Evolutionary conservation across 2,888 invertebrate genomes (phyloP).

Genomic region (Macropis europaea): DNA sequence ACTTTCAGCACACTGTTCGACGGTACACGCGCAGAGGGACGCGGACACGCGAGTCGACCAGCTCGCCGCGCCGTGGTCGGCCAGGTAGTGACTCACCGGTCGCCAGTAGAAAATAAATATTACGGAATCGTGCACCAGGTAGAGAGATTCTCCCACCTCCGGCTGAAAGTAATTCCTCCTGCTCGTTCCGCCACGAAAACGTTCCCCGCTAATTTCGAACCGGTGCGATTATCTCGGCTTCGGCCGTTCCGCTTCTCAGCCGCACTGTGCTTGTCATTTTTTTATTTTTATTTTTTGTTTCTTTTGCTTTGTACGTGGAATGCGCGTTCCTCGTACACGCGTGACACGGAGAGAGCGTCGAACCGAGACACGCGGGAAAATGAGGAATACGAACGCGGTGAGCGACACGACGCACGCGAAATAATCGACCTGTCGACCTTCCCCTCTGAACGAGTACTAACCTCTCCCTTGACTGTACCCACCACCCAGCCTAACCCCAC

Average conservation of each 20-base stretch:
- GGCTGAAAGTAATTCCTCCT: constrained; percentile 61
- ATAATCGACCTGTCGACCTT: constrained; percentile 65
- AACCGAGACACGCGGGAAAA: not conserved
- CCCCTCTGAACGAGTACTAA: constrained; percentile 63
- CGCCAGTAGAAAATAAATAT: constrained; percentile 73
- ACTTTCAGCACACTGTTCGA: constrained; percentile 24
- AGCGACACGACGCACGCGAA: constrained; percentile 3
- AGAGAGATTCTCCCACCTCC: constrained; percentile 56
- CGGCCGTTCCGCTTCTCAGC: not conserved
- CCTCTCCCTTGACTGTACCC: constrained; percentile 54
- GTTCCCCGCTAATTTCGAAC: constrained; percentile 39
- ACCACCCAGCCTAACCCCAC: constrained; percentile 51
- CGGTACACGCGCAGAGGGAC: constrained; percentile 26
- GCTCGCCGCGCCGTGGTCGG: constrained; percentile 61
- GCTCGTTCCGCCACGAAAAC: constrained; percentile 32
- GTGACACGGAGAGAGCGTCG: too few relatives aligned
- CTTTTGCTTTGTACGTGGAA: not conserved
- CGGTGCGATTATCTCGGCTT: constrained; percentile 10
- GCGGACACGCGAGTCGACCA: constrained; percentile 44
- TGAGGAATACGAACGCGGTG: not conserved
- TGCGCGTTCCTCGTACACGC: too few relatives aligned
- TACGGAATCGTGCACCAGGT: constrained; percentile 70
- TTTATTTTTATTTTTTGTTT: not conserved
- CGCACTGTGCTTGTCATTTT: not conserved
- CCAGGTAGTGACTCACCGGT: constrained; percentile 72